Conservation (phyloP, 2,113 vertebrate species). For the Amphilophus citrinellus region DNA sequence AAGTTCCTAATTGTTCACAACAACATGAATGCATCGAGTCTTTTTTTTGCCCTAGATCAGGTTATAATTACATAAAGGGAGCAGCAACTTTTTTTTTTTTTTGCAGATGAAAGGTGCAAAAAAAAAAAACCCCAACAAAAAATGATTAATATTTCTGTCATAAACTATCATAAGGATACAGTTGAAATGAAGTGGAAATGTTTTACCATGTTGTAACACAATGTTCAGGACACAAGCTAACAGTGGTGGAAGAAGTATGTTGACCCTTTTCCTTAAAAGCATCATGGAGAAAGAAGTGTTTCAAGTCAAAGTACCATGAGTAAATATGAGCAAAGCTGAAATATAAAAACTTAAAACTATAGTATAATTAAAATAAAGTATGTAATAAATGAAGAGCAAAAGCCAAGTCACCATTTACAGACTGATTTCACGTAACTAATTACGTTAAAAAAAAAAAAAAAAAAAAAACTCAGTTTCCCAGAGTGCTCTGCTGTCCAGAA, state of each 20-base stretch:
- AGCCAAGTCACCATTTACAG: not conserved
- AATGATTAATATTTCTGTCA: not conserved
- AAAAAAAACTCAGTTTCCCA: slow-evolving; percentile 63
- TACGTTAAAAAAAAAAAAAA: not conserved
- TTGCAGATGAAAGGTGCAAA: not conserved
- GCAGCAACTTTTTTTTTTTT: not conserved
- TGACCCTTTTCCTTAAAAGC: not conserved
- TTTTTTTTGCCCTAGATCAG: too few relatives aligned
- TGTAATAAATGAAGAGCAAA: not conserved
- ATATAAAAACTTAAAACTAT: not conserved
- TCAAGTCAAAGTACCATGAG: not conserved
- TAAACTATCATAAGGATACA: not conserved
- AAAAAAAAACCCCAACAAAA: not conserved
- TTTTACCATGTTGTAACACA: not conserved
- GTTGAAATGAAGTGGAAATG: not conserved
- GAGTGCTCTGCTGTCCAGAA: slow-evolving; percentile 12
- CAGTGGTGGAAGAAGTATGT: not conserved
- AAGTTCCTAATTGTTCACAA: slow-evolving; percentile 19
- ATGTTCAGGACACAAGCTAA: not conserved
- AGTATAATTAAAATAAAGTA: not conserved
- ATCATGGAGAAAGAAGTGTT: not conserved
- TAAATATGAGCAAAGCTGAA: not conserved
- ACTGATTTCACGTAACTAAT: not conserved
- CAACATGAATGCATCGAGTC: too few relatives aligned
- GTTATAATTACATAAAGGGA: not conserved